A percentile compares a stretch with the other conserved stretches of the same genome.
Conservation (phyloP, 2,888 invertebrate species). For the Ichneumoninae sp. region DNA sequence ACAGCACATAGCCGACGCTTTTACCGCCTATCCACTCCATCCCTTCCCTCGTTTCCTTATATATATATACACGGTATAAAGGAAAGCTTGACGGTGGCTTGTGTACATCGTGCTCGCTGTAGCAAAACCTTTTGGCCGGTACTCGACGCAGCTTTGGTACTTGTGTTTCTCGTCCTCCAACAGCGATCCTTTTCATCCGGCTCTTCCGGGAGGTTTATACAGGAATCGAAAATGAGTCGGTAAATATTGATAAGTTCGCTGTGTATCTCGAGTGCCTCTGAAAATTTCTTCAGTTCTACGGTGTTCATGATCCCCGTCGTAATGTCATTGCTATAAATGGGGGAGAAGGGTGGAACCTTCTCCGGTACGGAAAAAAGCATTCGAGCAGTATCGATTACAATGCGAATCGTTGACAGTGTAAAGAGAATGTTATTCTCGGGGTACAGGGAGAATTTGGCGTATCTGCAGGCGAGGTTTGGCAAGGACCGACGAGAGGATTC, state of each 20-base stretch:
- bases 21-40: slow-evolving; percentile 12
- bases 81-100: slow-evolving; percentile 1
- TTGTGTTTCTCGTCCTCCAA: neutral
- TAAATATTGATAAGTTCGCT: slow-evolving; percentile 59
- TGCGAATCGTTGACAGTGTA: slow-evolving; percentile 5
- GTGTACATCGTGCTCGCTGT: slow-evolving; percentile 13
- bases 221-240: slow-evolving; percentile 51
- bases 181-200: slow-evolving; percentile 28
- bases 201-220: slow-evolving; percentile 22
- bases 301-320: slow-evolving; percentile 27
- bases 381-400: slow-evolving; percentile 53
- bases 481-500: slow-evolving; percentile 9
- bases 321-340: slow-evolving; percentile 16
- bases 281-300: slow-evolving; percentile 37
- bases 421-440: neutral
- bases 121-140: slow-evolving; percentile 43
- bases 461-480: neutral
- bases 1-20: neutral
- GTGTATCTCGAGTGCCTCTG: slow-evolving; percentile 30
- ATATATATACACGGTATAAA: neutral
- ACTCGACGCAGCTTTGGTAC: slow-evolving; percentile 24
- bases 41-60: neutral
- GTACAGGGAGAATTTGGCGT: slow-evolving; percentile 5
- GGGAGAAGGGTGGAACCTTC: slow-evolving; percentile 7
- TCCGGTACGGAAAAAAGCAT: neutral